A percentile compares a stretch with the other conserved stretches of the same genome.
These are phyloP conservation scores for Amphiduros pacificus DNA, from an alignment of 2,888 invertebrate genomes.

Conservation along the genomic window DNA sequence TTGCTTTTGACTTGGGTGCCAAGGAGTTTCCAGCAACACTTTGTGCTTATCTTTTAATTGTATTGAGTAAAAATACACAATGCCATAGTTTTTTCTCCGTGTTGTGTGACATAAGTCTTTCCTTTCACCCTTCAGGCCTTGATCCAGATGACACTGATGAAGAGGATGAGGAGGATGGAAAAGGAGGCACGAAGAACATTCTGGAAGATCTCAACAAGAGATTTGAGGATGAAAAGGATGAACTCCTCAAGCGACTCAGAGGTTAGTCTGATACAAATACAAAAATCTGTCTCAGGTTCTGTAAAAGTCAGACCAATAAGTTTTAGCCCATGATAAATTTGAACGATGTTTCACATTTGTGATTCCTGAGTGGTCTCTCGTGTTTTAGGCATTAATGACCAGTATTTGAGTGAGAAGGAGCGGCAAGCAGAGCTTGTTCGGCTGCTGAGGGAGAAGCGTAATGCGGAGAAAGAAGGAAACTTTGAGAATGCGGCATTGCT, in stretches of 20 bases:
- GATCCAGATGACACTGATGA: conserved; percentile 24
- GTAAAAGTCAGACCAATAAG: too few relatives aligned
- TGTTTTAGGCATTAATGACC: conserved; percentile 18
- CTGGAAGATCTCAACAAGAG: conserved; percentile 35
- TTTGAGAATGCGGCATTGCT: conserved; percentile 25
- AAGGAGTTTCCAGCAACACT: too few relatives aligned
- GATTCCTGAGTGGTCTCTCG: not conserved
- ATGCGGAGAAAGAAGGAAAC: conserved; percentile 19
- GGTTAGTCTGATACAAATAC: conserved; percentile 11
- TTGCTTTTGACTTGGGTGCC: too few relatives aligned
- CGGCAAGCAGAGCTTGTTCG: conserved; percentile 25
- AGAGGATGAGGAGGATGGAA: conserved; percentile 17
- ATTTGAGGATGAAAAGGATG: conserved; percentile 45
- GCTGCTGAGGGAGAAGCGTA: conserved; percentile 21
- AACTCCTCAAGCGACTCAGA: conserved; percentile 18
- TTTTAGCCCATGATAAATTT: not conserved
- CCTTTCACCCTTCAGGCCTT: conserved; percentile 5
- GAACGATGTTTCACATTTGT: not conserved
- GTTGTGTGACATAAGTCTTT: too few relatives aligned
- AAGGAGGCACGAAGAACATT: conserved; percentile 5
- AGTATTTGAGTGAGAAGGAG: conserved; percentile 23
- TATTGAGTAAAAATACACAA: too few relatives aligned
- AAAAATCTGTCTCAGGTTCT: not conserved
- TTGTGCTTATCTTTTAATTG: too few relatives aligned
- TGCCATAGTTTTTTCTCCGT: too few relatives aligned